Base-by-base conservation (phyloP, 2,113 vertebrate species). In the Nanorana parkeri region DNA sequence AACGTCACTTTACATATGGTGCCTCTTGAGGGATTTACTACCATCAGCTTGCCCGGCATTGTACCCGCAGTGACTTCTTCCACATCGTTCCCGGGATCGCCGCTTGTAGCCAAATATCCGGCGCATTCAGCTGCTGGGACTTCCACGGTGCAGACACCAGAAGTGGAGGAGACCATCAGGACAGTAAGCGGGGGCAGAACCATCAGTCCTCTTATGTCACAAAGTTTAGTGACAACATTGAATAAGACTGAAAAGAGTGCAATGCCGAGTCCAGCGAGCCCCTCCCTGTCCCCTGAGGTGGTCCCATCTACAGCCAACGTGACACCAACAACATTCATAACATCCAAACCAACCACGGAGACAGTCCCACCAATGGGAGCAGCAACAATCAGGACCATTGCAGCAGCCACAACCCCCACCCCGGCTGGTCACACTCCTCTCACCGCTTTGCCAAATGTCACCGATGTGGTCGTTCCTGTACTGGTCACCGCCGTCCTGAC, bases 261-360 rank as follows among this genome's bases (percentile, higher is more conserved):
- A 65, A 4, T 69, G 52, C 76, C 81, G 85, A 32, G 58, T 7
- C 71, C 85, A 77, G 15, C 61, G 3, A 1, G 63, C 71, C 16
- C 86, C 79, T 71, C 72, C 51, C 67, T 63, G 69, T 85, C n/a
- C 56, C 76, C 61, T 71, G 78, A 77, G 20, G 2, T 67, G 67
- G 64, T 71, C 6, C 26, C 66, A 56, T 5, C 0, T 17, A 32
- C 63, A 69, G 3, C 87, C 84, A 84, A 88, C 20, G 68, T 83
- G 61, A 52, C 86, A 20, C 78, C 87, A 73, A 54, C 86, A 75
- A 65, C 80, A 52, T 78, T 85, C 83, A 87, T 89, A 80, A 84
- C 85, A 86, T 8, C 85, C 11, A 87, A 86, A 5, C 76, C 84
- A 29, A 66, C 84, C 68, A 63, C 85, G 19, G 66, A 3, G 15